phyloP scores from a whole-genome alignment of 2,888 invertebrate species.

The Phyto melanocephala region DNA sequence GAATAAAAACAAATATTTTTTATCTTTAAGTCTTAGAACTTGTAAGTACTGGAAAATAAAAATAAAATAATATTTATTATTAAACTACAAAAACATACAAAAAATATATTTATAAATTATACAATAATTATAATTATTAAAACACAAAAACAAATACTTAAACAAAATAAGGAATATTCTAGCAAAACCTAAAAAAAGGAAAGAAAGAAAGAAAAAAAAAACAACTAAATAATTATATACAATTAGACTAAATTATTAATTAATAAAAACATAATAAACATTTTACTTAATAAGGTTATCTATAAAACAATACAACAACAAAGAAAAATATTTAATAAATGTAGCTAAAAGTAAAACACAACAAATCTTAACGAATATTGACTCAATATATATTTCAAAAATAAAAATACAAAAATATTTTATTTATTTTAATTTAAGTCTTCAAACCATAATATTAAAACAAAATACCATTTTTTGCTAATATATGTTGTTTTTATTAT shows the following conservation, averaged over 20 bases:
- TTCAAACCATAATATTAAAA: conserved; percentile 22
- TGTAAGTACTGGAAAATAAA: conserved; percentile 57
- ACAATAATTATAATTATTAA: conserved; percentile 40
- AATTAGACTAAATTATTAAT: conserved; percentile 44
- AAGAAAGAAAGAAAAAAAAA: not conserved
- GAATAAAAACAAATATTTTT: conserved; percentile 50
- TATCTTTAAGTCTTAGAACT: conserved; percentile 59
- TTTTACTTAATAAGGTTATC: not conserved
- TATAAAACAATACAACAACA: not conserved
- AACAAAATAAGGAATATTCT: not conserved
- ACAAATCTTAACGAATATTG: conserved; percentile 26
- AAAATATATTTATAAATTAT: conserved; percentile 59
- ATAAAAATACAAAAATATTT: conserved; percentile 18
- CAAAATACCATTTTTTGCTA: conserved; percentile 55
- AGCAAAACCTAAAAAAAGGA: not conserved
- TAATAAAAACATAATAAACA: not conserved
- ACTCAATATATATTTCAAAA: conserved; percentile 41
- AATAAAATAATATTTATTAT: conserved; percentile 64
- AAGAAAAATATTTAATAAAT: conserved; percentile 22
- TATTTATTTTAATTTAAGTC: conserved; percentile 42
- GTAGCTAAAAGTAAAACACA: conserved; percentile 32
- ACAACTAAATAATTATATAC: conserved; percentile 3
- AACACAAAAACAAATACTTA: conserved; percentile 17
- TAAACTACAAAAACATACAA: conserved; percentile 23
- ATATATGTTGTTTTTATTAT: conserved; percentile 58